phyloP scores from a whole-genome alignment of 2,888 invertebrate species.

The Anthrax anthrax region DNA sequence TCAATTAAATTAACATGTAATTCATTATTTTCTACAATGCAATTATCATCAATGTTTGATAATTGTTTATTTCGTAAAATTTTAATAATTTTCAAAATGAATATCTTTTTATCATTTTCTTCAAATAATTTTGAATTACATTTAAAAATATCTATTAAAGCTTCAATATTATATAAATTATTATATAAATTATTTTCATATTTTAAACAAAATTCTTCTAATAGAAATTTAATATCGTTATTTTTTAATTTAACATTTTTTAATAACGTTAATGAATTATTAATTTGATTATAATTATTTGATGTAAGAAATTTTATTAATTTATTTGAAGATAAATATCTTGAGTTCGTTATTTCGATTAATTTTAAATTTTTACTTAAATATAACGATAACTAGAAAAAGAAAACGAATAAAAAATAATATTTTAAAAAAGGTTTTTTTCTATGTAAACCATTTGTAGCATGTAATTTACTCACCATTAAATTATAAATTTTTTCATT shows the following conservation, averaged over 20 bases:
- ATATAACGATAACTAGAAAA: conserved; percentile 2
- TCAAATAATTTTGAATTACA: not conserved
- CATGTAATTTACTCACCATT: not conserved
- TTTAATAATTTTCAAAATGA: not conserved
- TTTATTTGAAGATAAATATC: not conserved
- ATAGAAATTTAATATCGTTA: not conserved
- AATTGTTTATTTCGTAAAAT: not conserved
- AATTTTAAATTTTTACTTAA: not conserved
- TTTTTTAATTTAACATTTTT: not conserved
- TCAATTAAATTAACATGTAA: not conserved
- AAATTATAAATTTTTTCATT: not conserved
- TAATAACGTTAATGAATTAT: not conserved
- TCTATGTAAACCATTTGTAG: no score
- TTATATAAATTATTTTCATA: not conserved
- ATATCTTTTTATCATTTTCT: not conserved
- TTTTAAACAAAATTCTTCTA: not conserved
- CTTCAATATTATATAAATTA: not conserved
- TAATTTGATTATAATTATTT: conserved; percentile 1
- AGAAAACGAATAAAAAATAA: not conserved
- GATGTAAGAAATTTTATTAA: not conserved
- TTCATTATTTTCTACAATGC: not conserved
- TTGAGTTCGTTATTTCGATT: not conserved
- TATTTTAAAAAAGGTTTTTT: not conserved
- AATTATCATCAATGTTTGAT: not conserved
- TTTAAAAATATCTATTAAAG: not conserved